phyloP scores from a whole-genome alignment of 2,113 vertebrate species.

The Heterotilapia buettikoferi region DNA sequence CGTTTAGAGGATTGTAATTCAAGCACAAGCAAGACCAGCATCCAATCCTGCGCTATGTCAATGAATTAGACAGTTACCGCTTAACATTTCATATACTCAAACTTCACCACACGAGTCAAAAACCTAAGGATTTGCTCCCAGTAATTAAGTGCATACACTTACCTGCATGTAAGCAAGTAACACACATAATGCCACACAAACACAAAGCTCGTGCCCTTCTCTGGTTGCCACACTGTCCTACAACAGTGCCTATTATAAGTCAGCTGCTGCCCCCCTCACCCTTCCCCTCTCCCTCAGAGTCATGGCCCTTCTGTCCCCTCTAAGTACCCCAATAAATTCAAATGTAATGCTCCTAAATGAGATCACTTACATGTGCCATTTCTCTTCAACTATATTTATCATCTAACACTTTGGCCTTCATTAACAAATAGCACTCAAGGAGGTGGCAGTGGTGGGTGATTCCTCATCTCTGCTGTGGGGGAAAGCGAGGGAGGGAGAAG shows the following conservation, averaged over 20 bases:
- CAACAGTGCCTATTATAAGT: constrained; percentile 50
- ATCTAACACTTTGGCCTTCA: constrained; percentile 78
- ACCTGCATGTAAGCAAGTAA: not conserved
- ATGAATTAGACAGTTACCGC: not conserved
- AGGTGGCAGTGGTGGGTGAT: constrained; percentile 46
- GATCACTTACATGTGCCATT: constrained; percentile 79
- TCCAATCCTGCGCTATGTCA: not conserved
- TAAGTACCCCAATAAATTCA: constrained; percentile 78
- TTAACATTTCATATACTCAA: not conserved
- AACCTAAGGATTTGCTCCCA: not conserved
- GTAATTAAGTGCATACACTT: not conserved
- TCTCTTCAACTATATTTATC: constrained; percentile 75
- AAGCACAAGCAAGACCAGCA: not conserved
- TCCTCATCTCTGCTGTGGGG: constrained; percentile 44
- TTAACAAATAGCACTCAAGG: constrained; percentile 76
- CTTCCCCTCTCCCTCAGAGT: constrained; percentile 43
- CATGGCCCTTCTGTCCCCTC: constrained; percentile 68
- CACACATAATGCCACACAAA: constrained; percentile 23
- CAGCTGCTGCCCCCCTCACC: constrained; percentile 46
- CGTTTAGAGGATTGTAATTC: not conserved
- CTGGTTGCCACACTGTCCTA: not conserved
- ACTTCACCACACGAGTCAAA: not conserved
- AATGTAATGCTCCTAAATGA: constrained; percentile 76
- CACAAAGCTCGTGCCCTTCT: not conserved
- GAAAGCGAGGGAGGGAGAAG: not conserved